Conservation (phyloP, 2,888 invertebrate species). For the Augiades crinisus region DNA sequence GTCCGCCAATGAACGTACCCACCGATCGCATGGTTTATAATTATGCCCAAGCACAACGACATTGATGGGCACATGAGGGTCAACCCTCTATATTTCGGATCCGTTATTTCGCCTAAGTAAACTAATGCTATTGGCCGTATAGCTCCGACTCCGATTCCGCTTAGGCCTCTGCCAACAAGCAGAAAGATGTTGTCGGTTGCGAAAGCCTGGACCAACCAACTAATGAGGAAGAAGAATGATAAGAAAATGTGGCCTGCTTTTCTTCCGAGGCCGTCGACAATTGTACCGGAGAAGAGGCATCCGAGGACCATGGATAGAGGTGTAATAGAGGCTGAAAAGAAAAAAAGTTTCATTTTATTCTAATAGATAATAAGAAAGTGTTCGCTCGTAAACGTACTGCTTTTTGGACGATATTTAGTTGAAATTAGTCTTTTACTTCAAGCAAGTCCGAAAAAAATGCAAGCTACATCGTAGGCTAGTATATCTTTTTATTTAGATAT, state of each 20-base stretch:
- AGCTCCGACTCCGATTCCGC: conserved; percentile 46
- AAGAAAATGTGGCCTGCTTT: conserved; percentile 44
- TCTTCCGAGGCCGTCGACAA: conserved; percentile 50
- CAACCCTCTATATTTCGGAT: conserved; percentile 48
- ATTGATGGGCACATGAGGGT: conserved; percentile 43
- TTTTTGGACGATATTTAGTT: no score
- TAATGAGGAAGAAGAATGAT: conserved; percentile 42
- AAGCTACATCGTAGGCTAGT: no score
- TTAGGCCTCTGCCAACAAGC: conserved; percentile 47
- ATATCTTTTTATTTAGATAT: no score
- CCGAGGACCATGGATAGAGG: conserved; percentile 50
- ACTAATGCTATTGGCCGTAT: conserved; percentile 45
- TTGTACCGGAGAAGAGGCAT: conserved; percentile 44
- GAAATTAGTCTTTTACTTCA: no score
- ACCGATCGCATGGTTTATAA: conserved; percentile 45
- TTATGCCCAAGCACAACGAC: conserved; percentile 40
- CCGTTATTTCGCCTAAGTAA: conserved; percentile 50
- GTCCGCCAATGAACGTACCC: conserved; percentile 45
- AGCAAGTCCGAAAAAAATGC: no score
- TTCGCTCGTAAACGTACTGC: no score
- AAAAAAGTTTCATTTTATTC: conserved; percentile 10
- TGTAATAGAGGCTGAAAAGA: conserved; percentile 46
- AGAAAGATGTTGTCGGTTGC: conserved; percentile 39
- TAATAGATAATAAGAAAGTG: no score
- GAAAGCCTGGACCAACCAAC: conserved; percentile 48